Evolutionary conservation across 2,113 vertebrate species (phyloP).

Genomic region (Oncorhynchus gorbuscha): DNA sequence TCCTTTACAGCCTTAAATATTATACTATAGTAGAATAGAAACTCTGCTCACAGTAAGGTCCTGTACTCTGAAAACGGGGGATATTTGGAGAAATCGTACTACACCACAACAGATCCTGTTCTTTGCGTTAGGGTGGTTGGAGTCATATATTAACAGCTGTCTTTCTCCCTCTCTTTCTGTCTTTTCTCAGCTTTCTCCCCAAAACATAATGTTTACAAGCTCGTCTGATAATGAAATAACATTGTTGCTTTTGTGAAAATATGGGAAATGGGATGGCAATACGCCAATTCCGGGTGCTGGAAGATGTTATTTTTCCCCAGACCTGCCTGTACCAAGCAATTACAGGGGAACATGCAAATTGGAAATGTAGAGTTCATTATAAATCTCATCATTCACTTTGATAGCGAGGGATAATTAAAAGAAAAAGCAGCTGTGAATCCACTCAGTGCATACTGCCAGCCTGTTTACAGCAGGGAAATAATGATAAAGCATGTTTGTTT

Average conservation of each 20-base stretch:
- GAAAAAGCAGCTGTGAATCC: slow-evolving; percentile 25
- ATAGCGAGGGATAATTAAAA: slow-evolving; percentile 47
- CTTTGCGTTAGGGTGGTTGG: neutral
- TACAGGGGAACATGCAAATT: slow-evolving; percentile 34
- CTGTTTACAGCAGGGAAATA: slow-evolving; percentile 28
- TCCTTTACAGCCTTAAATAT: neutral
- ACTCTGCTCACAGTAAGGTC: neutral
- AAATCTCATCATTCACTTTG: slow-evolving; percentile 51
- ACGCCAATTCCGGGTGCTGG: slow-evolving; percentile 4
- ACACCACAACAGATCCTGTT: neutral
- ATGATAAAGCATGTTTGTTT: slow-evolving; percentile 37
- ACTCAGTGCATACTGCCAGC: slow-evolving; percentile 29
- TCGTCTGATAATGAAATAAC: slow-evolving; percentile 19
- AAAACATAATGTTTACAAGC: slow-evolving; percentile 9
- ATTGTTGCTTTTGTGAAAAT: slow-evolving; percentile 23
- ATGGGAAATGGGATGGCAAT: slow-evolving; percentile 2
- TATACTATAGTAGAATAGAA: neutral
- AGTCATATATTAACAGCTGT: neutral
- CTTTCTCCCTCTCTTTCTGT: neutral
- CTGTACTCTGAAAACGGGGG: neutral
- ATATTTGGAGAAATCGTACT: neutral
- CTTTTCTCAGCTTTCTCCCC: neutral
- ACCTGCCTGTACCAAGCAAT: slow-evolving; percentile 28
- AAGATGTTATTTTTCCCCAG: slow-evolving; percentile 15
- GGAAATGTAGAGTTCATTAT: slow-evolving; percentile 43